Conservation (phyloP, 2,797 vertebrate genomes). For the Dromococcyx pavoninus region DNA sequence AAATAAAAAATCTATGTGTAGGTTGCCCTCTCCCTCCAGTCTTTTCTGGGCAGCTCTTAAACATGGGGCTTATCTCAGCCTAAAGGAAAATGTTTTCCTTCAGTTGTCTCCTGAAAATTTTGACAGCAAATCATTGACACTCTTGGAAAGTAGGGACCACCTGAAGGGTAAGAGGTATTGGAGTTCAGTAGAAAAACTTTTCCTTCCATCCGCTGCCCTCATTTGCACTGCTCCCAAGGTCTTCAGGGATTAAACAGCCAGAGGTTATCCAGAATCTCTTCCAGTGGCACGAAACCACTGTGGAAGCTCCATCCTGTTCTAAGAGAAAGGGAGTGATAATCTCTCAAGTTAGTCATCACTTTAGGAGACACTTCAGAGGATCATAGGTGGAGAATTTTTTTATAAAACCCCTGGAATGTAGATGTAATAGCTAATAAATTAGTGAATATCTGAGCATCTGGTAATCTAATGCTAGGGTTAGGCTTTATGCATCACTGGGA, state of each 20-base stretch:
- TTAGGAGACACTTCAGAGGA: slow-evolving; percentile 23
- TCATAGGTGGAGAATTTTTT: slow-evolving; percentile 42
- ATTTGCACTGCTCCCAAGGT: background rate
- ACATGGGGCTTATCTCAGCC: background rate
- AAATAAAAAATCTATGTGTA: background rate
- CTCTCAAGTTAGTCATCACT: slow-evolving; percentile 13
- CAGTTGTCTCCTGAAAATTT: background rate
- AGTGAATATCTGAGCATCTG: slow-evolving; percentile 7
- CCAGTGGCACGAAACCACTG: background rate
- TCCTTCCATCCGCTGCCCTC: background rate
- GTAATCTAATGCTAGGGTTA: slow-evolving; percentile 27
- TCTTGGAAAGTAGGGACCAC: background rate
- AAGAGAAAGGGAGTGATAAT: background rate
- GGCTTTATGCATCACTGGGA: background rate
- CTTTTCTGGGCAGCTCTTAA: background rate
- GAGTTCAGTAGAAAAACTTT: background rate
- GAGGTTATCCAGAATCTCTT: slow-evolving; percentile 15
- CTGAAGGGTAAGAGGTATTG: slow-evolving; percentile 24
- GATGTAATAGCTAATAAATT: background rate
- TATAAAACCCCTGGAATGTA: slow-evolving; percentile 45
- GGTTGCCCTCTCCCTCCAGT: background rate
- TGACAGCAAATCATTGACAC: background rate
- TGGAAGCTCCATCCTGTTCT: background rate
- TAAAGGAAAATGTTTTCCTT: background rate
- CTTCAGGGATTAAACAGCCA: background rate